A percentile compares a stretch with the other conserved stretches of the same genome.
phyloP scores from a whole-genome alignment of 2,888 invertebrate genomes.

The Polydrusus pterygomalis region DNA sequence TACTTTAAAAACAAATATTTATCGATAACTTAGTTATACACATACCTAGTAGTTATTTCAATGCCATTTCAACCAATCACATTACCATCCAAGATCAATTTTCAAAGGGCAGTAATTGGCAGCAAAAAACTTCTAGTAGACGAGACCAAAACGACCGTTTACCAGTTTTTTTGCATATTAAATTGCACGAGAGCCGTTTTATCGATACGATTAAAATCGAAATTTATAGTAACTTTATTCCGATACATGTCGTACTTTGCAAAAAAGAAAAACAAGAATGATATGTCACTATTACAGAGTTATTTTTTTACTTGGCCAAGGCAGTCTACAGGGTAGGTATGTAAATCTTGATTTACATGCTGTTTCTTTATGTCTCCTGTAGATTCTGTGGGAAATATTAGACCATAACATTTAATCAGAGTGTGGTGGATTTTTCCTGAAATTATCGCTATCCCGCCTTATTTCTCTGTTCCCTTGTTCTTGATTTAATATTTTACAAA shows the following conservation, averaged over 20 bases:
- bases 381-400: not conserved
- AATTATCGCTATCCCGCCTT: too few species aligned
- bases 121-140: constrained; percentile 3
- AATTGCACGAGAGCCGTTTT: not conserved
- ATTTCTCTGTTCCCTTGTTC: too few species aligned
- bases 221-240: constrained; percentile 18
- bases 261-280: constrained; percentile 1
- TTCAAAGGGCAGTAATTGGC: constrained; percentile 4
- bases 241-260: not conserved
- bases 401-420: constrained; percentile 12
- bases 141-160: not conserved
- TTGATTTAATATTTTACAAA: too few species aligned
- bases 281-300: constrained; percentile 15
- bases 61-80: not conserved
- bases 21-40: too few species aligned
- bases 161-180: constrained; percentile 3
- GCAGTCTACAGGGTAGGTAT: constrained; percentile 11
- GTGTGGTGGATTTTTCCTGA: too few species aligned
- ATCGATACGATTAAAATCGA: constrained; percentile 1
- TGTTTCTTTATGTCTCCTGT: not conserved
- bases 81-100: constrained; percentile 10
- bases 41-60: too few species aligned
- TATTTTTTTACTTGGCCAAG: not conserved
- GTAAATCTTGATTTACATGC: constrained; percentile 12
- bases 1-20: too few species aligned